Percentiles rank a stretch among this genome's conserved stretches.
Evolutionary conservation across 2,113 vertebrate species (phyloP).

Genomic region (Nycticryphes semicollaris): DNA sequence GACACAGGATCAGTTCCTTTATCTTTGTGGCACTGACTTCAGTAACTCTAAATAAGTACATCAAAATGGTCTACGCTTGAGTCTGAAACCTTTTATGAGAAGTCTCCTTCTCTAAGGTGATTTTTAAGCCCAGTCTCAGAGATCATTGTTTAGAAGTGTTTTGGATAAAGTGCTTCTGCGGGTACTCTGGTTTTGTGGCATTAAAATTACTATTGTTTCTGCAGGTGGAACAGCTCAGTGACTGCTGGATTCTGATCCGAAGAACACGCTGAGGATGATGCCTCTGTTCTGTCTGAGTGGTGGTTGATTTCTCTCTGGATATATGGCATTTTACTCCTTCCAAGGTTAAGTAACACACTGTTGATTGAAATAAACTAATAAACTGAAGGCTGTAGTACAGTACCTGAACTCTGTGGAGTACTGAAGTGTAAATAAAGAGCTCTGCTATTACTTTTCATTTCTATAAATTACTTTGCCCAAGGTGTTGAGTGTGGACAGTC

Average conservation of each 20-base stretch:
- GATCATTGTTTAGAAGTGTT: background rate
- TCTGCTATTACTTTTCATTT: background rate
- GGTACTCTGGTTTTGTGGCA: background rate
- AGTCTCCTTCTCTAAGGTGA: background rate
- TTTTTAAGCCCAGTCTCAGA: background rate
- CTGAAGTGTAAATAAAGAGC: conserved; percentile 6
- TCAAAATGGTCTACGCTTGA: too few relatives aligned
- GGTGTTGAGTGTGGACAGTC: background rate
- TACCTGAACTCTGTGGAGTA: conserved; percentile 6
- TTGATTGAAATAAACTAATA: conserved; percentile 30
- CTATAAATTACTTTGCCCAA: background rate
- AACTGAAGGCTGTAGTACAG: background rate
- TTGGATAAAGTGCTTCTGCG: background rate
- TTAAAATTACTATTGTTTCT: background rate
- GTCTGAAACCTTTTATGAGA: background rate
- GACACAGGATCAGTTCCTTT: background rate
- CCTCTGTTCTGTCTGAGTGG: background rate
- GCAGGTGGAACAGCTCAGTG: background rate
- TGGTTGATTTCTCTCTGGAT: background rate
- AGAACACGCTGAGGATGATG: background rate
- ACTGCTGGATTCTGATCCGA: background rate
- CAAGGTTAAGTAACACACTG: conserved; percentile 26
- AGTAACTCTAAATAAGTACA: background rate
- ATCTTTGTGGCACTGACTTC: background rate
- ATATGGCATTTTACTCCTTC: background rate